Percentiles rank a stretch among this genome's conserved stretches.
These are phyloP conservation scores for Sinonovacula constricta DNA, from an alignment of 1,140 invertebrate genomes.

Conservation along the genomic window DNA sequence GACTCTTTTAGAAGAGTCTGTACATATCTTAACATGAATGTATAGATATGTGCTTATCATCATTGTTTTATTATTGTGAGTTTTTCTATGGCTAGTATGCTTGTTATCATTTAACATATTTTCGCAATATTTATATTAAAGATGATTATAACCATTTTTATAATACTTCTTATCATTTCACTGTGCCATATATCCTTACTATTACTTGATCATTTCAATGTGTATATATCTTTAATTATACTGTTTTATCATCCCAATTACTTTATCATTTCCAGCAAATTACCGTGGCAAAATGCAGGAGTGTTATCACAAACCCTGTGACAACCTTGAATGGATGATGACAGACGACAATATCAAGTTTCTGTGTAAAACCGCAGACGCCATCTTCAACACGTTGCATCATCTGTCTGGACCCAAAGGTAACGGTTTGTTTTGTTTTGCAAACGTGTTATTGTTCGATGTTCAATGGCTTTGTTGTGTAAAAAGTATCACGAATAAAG, in stretches of 20 bases:
- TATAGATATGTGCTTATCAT: no score
- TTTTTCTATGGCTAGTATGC: no score
- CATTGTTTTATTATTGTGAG: no score
- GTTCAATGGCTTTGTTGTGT: no score
- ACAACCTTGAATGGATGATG: slow-evolving; percentile 13
- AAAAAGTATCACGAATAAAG: no score
- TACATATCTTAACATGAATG: no score
- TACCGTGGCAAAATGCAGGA: slow-evolving; percentile 19
- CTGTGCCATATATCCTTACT: background rate
- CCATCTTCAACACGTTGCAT: background rate
- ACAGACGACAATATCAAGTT: slow-evolving; percentile 27
- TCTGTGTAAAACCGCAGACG: slow-evolving; percentile 13
- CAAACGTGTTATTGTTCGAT: no score
- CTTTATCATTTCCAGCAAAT: slow-evolving; percentile 15
- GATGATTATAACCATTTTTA: no score
- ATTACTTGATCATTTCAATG: background rate
- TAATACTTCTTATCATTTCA: no score
- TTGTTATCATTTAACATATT: no score
- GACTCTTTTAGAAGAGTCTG: no score
- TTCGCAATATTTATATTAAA: no score
- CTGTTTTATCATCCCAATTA: background rate
- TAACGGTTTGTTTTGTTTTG: slow-evolving; percentile 12
- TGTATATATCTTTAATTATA: background rate
- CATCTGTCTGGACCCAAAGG: background rate
- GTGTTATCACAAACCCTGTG: slow-evolving; percentile 25